Percentiles rank a stretch among this genome's conserved stretches.
These are phyloP conservation scores for Acronicta aceris DNA, from an alignment of 2,888 invertebrate genomes.

Conservation along the genomic window DNA sequence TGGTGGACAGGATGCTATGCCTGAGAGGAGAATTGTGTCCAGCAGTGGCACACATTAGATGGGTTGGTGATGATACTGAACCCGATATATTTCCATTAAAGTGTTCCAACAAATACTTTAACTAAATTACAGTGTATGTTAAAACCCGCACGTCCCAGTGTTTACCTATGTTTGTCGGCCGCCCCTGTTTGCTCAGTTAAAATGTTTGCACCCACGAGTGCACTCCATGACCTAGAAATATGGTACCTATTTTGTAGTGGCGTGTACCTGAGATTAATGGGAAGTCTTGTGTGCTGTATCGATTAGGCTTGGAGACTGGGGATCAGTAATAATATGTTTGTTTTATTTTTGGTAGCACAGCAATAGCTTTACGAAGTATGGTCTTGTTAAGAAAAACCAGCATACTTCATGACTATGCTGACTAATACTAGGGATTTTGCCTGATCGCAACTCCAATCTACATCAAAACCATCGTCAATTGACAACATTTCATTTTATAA, in stretches of 20 bases:
- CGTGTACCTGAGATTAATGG: conserved; percentile 49
- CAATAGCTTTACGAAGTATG: too few species aligned
- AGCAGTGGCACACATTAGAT: too few species aligned
- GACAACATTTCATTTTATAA: too few species aligned
- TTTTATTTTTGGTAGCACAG: too few species aligned
- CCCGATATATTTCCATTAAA: conserved; percentile 3
- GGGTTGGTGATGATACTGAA: neutral
- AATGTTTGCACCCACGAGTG: conserved; percentile 77
- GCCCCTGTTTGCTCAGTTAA: conserved; percentile 79
- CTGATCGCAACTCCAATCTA: too few species aligned
- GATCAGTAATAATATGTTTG: too few species aligned
- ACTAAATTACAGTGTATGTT: conserved; percentile 41
- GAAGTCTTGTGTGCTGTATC: conserved; percentile 1
- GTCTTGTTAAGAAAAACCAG: too few species aligned
- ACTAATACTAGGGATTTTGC: too few species aligned
- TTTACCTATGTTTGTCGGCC: conserved; percentile 67
- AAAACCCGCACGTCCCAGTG: conserved; percentile 40
- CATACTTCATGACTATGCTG: too few species aligned
- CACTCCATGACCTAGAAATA: conserved; percentile 55
- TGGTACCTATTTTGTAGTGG: conserved; percentile 17
- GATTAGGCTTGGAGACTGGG: neutral
- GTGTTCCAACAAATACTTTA: conserved; percentile 29
- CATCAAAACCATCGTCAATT: too few species aligned
- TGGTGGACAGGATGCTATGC: too few species aligned
- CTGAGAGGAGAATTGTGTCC: too few species aligned